Evolutionary conservation across 2,888 invertebrate genomes (phyloP), one percentile per base, ranked within the genome.

Genomic region (Parnassius smintheus): DNA sequence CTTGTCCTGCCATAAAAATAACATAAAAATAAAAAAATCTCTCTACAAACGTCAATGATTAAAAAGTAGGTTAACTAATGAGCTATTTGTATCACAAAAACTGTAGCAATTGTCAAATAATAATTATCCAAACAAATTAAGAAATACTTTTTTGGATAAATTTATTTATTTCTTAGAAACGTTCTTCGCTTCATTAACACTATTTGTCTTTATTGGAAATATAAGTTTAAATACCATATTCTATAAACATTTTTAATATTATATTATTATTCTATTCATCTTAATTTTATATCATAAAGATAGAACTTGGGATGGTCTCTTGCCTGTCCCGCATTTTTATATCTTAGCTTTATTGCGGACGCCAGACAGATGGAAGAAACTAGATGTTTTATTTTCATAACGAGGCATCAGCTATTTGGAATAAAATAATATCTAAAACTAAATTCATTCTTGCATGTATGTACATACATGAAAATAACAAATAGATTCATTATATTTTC

Each of bases 301-400:
- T 63, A 42, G 52, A 56, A 64, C 12, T 53, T 42, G 18, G 35
- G 56, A 52, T 53, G 44, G 53, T 56, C 59, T 46, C 41, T 59
- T 56, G 50, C 42, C 49, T 53, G 53, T 60, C 48, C 18, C 56
- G 53, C 49, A 57, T 62, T 64, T 64, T 64, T 60, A 60, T 64
- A 48, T 18, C 49, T 13, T 46, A 46, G 42, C 45, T 64, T 60
- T 60, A 60, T 60, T 52, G 50, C 59, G 56, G 62, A 50, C 62
- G 54, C 49, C 58, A 63, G 59, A 42, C 50, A 51, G 55, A 56
- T 50, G 63, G 35, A 46, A 55, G 51, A 55, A 63, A 55, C 35
- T 55, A 41, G 35, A 58, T 62, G 50, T 59, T 62, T 54, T 59
- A 63, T 59, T 46, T 55, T 56, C 51, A 51, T 50, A 42, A 59